These are phyloP conservation scores for Eupeodes corollae DNA, from an alignment of 1,140 invertebrate genomes.

Conservation along the genomic window DNA sequence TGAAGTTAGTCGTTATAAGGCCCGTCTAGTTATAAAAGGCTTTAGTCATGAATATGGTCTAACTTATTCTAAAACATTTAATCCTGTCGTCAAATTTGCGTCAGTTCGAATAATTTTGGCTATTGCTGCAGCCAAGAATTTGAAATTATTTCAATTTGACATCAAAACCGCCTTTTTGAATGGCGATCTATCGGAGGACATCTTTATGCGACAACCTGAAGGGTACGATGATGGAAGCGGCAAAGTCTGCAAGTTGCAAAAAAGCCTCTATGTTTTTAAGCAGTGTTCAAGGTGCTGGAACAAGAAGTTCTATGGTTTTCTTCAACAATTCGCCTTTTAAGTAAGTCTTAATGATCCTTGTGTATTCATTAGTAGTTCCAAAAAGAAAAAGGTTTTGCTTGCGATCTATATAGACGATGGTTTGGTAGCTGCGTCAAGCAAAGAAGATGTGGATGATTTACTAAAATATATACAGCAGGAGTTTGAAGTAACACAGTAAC, in stretches of 20 bases:
- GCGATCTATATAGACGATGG: conserved; percentile 42
- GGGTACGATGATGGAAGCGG: conserved; percentile 19
- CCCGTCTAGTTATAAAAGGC: conserved; percentile 29
- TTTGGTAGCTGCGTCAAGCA: conserved; percentile 15
- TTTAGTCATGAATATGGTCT: conserved; percentile 26
- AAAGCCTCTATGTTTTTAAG: conserved; percentile 35
- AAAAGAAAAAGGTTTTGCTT: conserved; percentile 22
- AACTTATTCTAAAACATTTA: conserved; percentile 15
- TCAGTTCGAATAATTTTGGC: conserved; percentile 17
- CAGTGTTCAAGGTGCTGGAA: conserved; percentile 37
- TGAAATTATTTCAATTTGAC: conserved; percentile 35
- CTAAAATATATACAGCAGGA: conserved; percentile 13
- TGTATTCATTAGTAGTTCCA: conserved; percentile 23
- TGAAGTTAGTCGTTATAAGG: conserved; percentile 19
- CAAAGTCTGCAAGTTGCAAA: conserved; percentile 24
- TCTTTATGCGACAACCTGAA: conserved; percentile 21
- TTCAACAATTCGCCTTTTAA: conserved; percentile 27
- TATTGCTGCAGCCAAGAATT: conserved; percentile 4
- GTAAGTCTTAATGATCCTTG: conserved; percentile 28
- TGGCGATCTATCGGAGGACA: no score
- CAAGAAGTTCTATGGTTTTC: conserved; percentile 15
- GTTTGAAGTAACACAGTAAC: conserved; percentile 27
- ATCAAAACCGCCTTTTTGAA: no score
- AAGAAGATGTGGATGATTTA: conserved; percentile 16
- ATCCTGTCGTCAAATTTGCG: conserved; percentile 11